A percentile compares a stretch with the other conserved stretches of the same genome.
Evolutionary conservation across 1,140 invertebrate genomes (phyloP).

Genomic region (Cydia amplana): DNA sequence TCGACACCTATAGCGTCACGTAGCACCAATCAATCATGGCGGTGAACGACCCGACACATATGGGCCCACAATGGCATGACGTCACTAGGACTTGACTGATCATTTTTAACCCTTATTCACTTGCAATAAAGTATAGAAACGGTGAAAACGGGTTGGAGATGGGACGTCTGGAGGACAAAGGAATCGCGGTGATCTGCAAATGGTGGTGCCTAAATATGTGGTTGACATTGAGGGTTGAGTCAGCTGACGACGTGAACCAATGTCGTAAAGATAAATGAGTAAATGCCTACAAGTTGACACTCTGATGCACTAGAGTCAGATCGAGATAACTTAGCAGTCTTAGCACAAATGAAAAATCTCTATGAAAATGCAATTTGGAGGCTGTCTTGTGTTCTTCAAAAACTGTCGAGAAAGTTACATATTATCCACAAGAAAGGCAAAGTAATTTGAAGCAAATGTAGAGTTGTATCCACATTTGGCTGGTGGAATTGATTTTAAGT

Average conservation of each 20-base stretch:
- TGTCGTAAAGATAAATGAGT: too few species aligned
- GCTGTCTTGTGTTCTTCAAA: too few species aligned
- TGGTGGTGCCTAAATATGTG: constrained; percentile 5
- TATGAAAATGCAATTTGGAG: too few species aligned
- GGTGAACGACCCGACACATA: constrained; percentile 10
- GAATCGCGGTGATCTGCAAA: constrained; percentile 13
- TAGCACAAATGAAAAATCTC: too few species aligned
- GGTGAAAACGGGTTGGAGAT: background rate
- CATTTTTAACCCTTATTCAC: background rate
- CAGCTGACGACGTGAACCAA: background rate
- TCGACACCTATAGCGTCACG: constrained; percentile 21
- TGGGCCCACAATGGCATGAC: constrained; percentile 24
- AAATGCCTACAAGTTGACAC: too few species aligned
- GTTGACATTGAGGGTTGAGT: constrained; percentile 5
- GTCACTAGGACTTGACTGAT: background rate
- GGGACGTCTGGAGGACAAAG: constrained; percentile 13
- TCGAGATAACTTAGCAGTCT: too few species aligned
- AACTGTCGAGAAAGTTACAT: too few species aligned
- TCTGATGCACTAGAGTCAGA: too few species aligned
- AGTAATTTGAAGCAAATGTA: too few species aligned
- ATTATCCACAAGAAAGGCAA: too few species aligned
- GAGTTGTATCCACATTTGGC: too few species aligned
- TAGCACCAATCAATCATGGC: constrained; percentile 6
- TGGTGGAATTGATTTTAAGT: too few species aligned
- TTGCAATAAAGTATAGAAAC: background rate